phyloP scores from a whole-genome alignment of 37 sponge, comb jelly and placozoan genomes.

The Diacarnus erythraeanus region DNA sequence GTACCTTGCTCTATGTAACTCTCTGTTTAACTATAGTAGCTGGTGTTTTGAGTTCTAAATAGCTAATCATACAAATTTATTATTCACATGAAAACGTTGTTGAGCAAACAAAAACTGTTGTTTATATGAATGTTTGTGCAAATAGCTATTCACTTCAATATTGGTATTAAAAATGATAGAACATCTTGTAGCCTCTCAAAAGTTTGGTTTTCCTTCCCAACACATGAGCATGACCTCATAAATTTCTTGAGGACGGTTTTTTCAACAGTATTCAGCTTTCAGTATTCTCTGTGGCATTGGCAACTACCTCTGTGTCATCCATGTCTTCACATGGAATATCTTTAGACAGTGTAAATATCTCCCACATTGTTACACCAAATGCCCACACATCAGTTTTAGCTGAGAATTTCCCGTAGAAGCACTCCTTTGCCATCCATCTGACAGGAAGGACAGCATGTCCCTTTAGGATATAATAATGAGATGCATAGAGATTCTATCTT shows the following conservation, averaged over 20 bases:
- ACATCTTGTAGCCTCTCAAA: constrained; percentile 42
- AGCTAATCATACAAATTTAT: too few species aligned
- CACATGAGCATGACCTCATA: constrained; percentile 61
- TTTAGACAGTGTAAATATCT: constrained; percentile 71
- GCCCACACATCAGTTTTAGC: constrained; percentile 82
- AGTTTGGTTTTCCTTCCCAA: constrained; percentile 41
- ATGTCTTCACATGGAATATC: constrained; percentile 55
- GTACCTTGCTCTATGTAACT: too few species aligned
- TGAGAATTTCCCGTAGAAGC: constrained; percentile 83
- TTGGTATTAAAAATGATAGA: neutral
- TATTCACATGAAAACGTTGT: too few species aligned
- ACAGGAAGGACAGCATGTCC: constrained; percentile 63
- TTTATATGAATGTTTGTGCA: too few species aligned
- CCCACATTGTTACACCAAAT: constrained; percentile 84
- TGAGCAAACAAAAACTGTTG: too few species aligned
- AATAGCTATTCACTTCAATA: neutral
- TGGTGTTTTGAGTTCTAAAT: too few species aligned
- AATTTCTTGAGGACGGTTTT: constrained; percentile 36
- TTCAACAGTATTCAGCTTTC: constrained; percentile 8
- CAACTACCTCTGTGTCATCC: constrained; percentile 58
- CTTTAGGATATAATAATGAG: constrained; percentile 60
- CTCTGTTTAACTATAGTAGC: too few species aligned
- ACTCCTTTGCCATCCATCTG: constrained; percentile 86
- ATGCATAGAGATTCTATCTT: constrained; percentile 76
- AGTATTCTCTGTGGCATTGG: constrained; percentile 34